phyloP scores from a whole-genome alignment of 2,888 invertebrate species.

The Drosophila niveifrons region DNA sequence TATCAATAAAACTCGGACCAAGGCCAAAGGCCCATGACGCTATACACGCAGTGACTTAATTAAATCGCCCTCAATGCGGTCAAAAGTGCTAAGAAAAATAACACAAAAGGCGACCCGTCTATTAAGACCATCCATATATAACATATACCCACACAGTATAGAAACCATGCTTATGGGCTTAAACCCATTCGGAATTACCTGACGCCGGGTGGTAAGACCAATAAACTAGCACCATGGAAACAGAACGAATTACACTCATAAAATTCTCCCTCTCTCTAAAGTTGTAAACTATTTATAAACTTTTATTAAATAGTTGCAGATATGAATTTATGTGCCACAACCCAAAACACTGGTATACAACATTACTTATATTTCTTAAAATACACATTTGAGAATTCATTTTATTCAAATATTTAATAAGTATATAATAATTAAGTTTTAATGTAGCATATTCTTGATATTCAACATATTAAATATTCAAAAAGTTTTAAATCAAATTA shows the following conservation, averaged over 20 bases:
- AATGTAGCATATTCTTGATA: no score
- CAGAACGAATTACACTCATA: background rate
- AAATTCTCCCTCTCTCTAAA: background rate
- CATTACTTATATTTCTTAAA: no score
- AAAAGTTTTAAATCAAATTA: no score
- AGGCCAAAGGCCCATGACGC: conserved; percentile 49
- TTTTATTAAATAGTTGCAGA: background rate
- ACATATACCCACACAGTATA: background rate
- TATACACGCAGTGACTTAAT: conserved; percentile 58
- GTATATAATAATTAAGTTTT: no score
- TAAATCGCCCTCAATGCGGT: conserved; percentile 46
- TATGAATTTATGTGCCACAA: background rate
- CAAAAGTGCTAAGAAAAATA: conserved; percentile 52
- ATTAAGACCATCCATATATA: background rate
- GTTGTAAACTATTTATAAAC: background rate
- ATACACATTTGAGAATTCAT: no score
- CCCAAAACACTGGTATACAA: no score
- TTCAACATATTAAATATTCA: no score
- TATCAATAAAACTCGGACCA: conserved; percentile 46
- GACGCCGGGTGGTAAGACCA: conserved; percentile 62
- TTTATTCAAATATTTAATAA: no score
- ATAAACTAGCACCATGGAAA: conserved; percentile 49
- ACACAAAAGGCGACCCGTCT: conserved; percentile 11
- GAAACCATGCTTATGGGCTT: conserved; percentile 1
- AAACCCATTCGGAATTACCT: conserved; percentile 55